These are phyloP conservation scores for Epizoanthus fatuus DNA, from an alignment of 92 coral and sea anemone species.

Conservation along the genomic window DNA sequence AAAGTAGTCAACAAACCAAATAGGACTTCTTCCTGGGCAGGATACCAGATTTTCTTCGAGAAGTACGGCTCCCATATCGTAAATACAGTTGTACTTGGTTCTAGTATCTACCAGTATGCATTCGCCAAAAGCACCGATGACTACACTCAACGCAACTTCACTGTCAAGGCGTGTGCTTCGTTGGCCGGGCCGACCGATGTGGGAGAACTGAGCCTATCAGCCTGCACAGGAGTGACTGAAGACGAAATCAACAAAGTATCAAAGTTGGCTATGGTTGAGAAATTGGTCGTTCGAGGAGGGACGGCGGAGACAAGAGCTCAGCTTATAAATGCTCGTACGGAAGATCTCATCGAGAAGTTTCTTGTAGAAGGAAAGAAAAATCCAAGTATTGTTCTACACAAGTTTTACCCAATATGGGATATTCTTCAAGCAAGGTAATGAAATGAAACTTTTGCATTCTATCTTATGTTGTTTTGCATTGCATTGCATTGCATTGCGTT, in stretches of 20 bases:
- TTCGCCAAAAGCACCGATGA: not conserved
- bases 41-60: conserved; percentile 51
- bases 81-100: conserved; percentile 29
- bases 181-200: not conserved
- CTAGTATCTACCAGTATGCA: conserved; percentile 58
- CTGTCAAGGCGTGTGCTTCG: not conserved
- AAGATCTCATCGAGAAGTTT: conserved; percentile 27
- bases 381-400: conserved; percentile 38
- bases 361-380: conserved; percentile 35
- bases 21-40: conserved; percentile 24
- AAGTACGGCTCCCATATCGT: conserved; percentile 67
- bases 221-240: not conserved
- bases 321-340: conserved; percentile 14
- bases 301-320: conserved; percentile 46
- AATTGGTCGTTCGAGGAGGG: conserved; percentile 55
- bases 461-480: too few relatives aligned
- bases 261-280: conserved; percentile 17
- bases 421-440: conserved; percentile 16
- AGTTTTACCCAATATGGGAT: conserved; percentile 48
- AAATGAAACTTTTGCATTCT: too few relatives aligned
- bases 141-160: not conserved
- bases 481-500: too few relatives aligned
- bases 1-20: conserved; percentile 26
- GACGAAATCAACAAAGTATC: not conserved
- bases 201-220: not conserved